These are phyloP conservation scores for Tympanoctomys barrerae DNA, from an alignment of 2,797 vertebrate genomes.

Conservation along the genomic window DNA sequence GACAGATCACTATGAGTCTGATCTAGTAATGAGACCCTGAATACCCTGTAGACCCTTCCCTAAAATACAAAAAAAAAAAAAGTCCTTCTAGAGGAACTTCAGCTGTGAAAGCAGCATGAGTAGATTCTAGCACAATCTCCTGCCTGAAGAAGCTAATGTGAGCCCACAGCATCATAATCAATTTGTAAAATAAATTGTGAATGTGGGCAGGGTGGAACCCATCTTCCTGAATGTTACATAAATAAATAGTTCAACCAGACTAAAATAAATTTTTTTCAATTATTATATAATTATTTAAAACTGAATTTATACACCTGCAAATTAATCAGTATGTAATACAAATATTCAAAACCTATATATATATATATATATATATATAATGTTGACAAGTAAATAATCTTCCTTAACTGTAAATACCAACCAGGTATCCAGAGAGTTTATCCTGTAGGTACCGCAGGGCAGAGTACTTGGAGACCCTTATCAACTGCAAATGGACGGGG, in stretches of 20 bases:
- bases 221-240: neutral
- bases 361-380: neutral
- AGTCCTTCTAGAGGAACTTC: constrained; percentile 92
- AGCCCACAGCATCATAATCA: constrained; percentile 59
- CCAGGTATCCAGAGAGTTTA: neutral
- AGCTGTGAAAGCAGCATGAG: constrained; percentile 89
- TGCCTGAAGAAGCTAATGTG: neutral
- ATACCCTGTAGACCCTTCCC: too few relatives aligned
- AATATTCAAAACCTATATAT: neutral
- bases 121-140: constrained; percentile 54
- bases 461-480: neutral
- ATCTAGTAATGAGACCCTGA: too few relatives aligned
- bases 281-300: neutral
- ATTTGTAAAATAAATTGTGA: constrained; percentile 83
- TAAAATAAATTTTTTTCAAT: neutral
- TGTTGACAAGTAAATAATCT: neutral
- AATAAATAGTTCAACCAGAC: neutral
- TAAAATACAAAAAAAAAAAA: neutral
- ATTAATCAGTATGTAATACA: neutral
- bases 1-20: too few relatives aligned
- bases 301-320: neutral
- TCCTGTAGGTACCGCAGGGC: neutral
- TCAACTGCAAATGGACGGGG: neutral
- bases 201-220: constrained; percentile 61
- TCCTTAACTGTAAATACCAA: neutral